Conservation (phyloP, 2,888 invertebrate species). For the Xylophagus ater region DNA sequence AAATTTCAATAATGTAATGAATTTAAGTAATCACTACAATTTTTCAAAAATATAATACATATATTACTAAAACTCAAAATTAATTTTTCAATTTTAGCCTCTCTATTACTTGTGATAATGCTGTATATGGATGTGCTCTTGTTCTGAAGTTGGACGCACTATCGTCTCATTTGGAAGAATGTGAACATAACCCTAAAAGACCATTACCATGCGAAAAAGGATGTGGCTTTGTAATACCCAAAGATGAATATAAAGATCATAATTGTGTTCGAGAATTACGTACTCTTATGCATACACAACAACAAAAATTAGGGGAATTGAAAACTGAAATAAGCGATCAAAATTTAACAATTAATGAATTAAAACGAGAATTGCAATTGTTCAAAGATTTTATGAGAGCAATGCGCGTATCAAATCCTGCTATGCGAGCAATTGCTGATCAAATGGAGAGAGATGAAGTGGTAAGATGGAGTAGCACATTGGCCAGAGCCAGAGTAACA, state of each 20-base stretch:
- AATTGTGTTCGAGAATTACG: constrained; percentile 87
- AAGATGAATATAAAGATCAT: constrained; percentile 88
- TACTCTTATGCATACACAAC: constrained; percentile 71
- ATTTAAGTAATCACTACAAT: no score
- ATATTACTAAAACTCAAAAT: no score
- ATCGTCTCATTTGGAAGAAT: constrained; percentile 77
- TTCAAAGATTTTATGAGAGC: constrained; percentile 91
- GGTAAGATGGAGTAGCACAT: constrained; percentile 73
- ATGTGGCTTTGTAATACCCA: constrained; percentile 87
- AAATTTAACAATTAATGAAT: constrained; percentile 76
- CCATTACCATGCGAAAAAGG: constrained; percentile 89
- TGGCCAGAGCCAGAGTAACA: constrained; percentile 78
- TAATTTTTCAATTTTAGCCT: no score
- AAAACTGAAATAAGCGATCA: constrained; percentile 80
- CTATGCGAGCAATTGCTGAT: constrained; percentile 83
- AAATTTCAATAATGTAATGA: no score
- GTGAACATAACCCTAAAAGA: constrained; percentile 88
- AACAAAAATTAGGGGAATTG: constrained; percentile 74
- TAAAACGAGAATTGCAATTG: constrained; percentile 76
- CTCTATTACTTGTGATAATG: constrained; percentile 85
- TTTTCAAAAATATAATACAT: no score
- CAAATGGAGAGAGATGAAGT: constrained; percentile 93
- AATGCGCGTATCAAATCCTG: constrained; percentile 82
- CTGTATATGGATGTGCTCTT: constrained; percentile 71
- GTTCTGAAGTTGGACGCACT: constrained; percentile 80